Percentiles rank a stretch among this genome's conserved stretches.
Evolutionary conservation across 92 coral and sea anemone genomes (phyloP).

Genomic region (Epizoanthus fatuus): DNA sequence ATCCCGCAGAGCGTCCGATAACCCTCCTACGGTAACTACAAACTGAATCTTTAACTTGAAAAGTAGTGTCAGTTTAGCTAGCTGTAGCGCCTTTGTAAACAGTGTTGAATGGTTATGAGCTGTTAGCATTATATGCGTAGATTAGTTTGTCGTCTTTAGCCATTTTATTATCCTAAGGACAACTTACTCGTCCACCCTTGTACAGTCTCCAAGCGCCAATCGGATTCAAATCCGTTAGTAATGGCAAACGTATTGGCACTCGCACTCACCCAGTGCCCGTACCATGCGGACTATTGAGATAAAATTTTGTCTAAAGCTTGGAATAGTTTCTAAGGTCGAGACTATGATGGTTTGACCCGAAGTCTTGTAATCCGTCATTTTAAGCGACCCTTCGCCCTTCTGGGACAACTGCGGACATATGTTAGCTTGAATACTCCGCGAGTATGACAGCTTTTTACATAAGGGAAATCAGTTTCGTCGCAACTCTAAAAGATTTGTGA

Average conservation of each 20-base stretch:
- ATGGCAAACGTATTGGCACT: too few species aligned
- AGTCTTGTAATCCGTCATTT: neutral
- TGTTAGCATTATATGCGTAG: slow-evolving; percentile 65
- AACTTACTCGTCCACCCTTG: neutral
- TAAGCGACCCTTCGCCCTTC: neutral
- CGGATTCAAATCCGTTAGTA: too few species aligned
- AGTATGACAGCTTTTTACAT: too few species aligned
- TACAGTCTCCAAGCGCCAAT: too few species aligned
- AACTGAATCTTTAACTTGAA: slow-evolving; percentile 41
- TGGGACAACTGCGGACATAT: neutral
- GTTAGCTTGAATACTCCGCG: neutral
- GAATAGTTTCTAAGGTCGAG: neutral
- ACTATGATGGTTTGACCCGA: neutral
- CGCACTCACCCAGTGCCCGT: neutral
- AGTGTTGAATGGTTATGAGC: slow-evolving; percentile 65
- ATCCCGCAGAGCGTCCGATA: neutral
- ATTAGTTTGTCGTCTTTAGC: slow-evolving; percentile 70
- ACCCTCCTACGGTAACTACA: slow-evolving; percentile 28
- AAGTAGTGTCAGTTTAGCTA: neutral
- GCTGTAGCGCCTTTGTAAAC: slow-evolving; percentile 56
- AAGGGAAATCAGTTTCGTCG: too few species aligned
- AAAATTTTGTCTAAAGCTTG: neutral
- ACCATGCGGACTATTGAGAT: neutral
- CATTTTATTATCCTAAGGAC: slow-evolving; percentile 49
- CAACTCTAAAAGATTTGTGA: too few species aligned